Percentiles rank a stretch among this genome's conserved stretches.
These are phyloP conservation scores for Triplophysa bombifrons DNA, from an alignment of 2,797 vertebrate genomes.

Conservation along the genomic window DNA sequence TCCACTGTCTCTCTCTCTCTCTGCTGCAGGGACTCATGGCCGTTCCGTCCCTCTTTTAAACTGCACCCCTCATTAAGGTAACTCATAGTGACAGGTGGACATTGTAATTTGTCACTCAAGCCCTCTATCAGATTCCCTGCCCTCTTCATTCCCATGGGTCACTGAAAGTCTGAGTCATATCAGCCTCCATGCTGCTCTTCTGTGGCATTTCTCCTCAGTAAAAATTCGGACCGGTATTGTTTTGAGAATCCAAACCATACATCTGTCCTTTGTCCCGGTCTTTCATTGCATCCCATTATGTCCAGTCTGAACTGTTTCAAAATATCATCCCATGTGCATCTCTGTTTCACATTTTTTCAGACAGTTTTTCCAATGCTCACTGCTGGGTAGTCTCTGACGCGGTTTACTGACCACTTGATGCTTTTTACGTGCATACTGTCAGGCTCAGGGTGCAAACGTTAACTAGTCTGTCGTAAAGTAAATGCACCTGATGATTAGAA, in stretches of 20 bases:
- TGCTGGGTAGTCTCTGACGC: neutral
- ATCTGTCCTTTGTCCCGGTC: conserved; percentile 12
- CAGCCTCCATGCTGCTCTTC: conserved; percentile 30
- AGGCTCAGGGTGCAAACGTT: neutral
- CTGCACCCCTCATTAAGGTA: conserved; percentile 92
- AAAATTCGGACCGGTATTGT: neutral
- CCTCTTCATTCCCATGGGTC: conserved; percentile 44
- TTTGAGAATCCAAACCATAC: conserved; percentile 8
- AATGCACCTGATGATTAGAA: too few relatives aligned
- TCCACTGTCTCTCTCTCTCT: conserved; percentile 59
- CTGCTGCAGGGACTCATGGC: conserved; percentile 87
- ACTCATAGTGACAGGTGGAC: conserved; percentile 61
- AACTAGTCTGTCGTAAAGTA: too few relatives aligned
- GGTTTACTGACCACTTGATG: neutral
- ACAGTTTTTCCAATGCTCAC: neutral
- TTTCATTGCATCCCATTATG: neutral
- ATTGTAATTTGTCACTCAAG: conserved; percentile 59
- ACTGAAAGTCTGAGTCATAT: conserved; percentile 28
- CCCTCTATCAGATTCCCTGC: conserved; percentile 45
- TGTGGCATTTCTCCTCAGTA: conserved; percentile 17
- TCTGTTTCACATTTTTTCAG: neutral
- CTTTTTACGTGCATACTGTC: neutral
- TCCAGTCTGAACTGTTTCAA: neutral
- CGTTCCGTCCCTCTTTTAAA: conserved; percentile 85
- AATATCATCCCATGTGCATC: conserved; percentile 2